Evolutionary conservation across 2,888 invertebrate species (phyloP), one percentile per base, ranked within the genome.

Genomic region (Gari tellinella): DNA sequence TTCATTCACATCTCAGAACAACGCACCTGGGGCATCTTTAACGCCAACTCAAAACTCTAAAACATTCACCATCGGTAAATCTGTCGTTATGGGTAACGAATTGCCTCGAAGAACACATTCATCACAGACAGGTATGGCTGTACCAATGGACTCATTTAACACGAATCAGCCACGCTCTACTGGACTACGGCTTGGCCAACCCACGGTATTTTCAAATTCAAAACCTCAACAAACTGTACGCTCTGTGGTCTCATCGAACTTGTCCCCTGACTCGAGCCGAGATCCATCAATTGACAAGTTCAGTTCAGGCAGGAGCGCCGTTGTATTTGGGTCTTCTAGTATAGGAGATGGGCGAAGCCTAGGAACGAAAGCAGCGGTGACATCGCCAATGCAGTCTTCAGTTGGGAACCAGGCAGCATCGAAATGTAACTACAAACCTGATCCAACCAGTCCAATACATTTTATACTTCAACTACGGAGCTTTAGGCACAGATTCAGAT

Each of bases 361-460:
- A 7, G 31, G 31, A 31, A 31, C 31, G 31, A 31, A 31, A 25
- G 25, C 4, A 49, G 14, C 4, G 26, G 1, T 21, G 49, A 25
- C 49, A 25, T 52, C 31, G 3, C 12, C 21, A 23, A 14, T 0
- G 1, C 40, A 38, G 57, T 7, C 3, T 19, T 7, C 12, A 12
- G n/a, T 14, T 5, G 5, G 4, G 43, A 43, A 4, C 4, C 19
- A 8, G 19, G 19, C 7, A 43, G 7, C 3, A 5, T 31, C 31
- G 31, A 31, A 5, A 7, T 75, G 75, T 41, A 31, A 51, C 15
- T 58, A 66, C 31, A 48, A 40, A 17, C 46, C 58, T 0, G 78
- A 78, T 43, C 70, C 67, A 1, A 46, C 45, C 4, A 73, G 73
- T 46, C 37, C 60, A 23, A 53, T 66, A 14, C 63, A 70, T 49